phyloP scores from a whole-genome alignment of 2,797 vertebrate species.

The Lemur catta region DNA sequence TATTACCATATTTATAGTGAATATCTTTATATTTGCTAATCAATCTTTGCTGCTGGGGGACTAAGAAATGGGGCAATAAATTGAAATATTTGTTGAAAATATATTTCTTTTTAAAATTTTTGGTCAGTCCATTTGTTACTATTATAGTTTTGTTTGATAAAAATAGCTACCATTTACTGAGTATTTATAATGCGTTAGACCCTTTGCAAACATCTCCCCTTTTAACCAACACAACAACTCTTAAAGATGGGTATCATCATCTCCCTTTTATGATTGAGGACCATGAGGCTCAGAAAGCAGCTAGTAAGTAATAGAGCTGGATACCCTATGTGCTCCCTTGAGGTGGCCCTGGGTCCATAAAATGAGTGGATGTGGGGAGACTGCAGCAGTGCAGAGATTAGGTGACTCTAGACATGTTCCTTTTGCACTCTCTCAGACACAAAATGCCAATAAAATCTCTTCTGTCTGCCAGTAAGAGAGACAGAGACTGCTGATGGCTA shows the following conservation, averaged over 20 bases:
- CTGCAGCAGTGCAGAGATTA: no score
- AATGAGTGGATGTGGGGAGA: no score
- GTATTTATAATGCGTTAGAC: background rate
- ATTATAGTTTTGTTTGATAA: background rate
- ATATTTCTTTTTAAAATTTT: background rate
- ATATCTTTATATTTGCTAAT: constrained; percentile 2
- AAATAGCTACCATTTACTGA: background rate
- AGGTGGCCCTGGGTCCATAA: no score
- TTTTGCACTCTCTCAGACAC: no score
- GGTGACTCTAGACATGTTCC: no score
- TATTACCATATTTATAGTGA: background rate
- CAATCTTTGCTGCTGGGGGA: background rate
- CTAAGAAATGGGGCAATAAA: constrained; percentile 16
- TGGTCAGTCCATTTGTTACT: background rate
- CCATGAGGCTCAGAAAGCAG: background rate
- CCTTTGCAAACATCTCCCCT: background rate
- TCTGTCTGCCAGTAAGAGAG: no score
- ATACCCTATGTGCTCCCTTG: no score
- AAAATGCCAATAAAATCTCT: no score
- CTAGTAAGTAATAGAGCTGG: background rate
- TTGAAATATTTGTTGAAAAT: background rate
- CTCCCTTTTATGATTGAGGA: background rate
- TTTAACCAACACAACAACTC: background rate
- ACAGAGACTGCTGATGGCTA: no score
- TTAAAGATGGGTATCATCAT: background rate